Conservation (phyloP, 2,797 vertebrate genomes). For the Typhlichthys eigenmanni region DNA sequence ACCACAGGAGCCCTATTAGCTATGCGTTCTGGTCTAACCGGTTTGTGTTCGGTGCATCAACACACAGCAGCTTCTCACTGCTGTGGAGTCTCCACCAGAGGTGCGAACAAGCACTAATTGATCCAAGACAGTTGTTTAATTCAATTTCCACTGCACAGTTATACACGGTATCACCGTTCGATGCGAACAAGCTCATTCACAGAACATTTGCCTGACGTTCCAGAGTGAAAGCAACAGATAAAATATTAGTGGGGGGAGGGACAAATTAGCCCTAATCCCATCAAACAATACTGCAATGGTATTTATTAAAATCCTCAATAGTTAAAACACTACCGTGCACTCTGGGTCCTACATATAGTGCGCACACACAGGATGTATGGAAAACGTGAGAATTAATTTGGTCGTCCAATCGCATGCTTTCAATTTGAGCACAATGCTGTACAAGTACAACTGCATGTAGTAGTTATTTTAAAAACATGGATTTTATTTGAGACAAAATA, state of each 20-base stretch:
- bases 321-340: not conserved
- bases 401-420: no score
- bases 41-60: not conserved
- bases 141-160: no score
- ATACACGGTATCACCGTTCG: no score
- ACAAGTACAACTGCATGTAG: no score
- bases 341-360: not conserved
- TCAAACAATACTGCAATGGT: slow-evolving; percentile 50
- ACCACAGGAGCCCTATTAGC: not conserved
- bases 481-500: no score
- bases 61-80: not conserved
- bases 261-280: not conserved
- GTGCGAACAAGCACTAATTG: not conserved
- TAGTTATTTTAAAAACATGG: no score
- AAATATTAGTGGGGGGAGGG: slow-evolving; percentile 4
- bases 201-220: not conserved
- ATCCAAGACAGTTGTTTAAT: no score
- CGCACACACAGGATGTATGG: no score
- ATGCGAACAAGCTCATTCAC: not conserved
- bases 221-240: not conserved
- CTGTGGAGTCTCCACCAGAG: not conserved
- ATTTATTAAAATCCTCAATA: slow-evolving; percentile 54
- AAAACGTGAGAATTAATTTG: no score
- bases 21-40: slow-evolving; percentile 6
- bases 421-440: no score